phyloP scores from a whole-genome alignment of 2,888 invertebrate species.

The Smittia sp. region DNA sequence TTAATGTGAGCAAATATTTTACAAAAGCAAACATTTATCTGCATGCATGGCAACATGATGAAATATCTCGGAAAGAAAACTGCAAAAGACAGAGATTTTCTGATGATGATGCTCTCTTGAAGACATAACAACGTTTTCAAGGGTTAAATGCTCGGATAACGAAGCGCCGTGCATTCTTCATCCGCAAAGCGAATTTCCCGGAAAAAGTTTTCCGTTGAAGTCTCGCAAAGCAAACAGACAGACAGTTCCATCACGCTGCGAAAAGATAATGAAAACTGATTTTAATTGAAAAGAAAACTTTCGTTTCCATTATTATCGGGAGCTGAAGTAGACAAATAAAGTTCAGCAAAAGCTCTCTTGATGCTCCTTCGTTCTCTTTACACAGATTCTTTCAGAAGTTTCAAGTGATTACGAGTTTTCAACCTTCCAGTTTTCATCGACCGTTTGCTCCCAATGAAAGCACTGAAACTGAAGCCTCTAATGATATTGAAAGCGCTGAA shows the following conservation, averaged over 20 bases:
- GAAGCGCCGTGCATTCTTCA: background rate
- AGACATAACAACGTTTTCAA: background rate
- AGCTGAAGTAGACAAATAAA: too few species aligned
- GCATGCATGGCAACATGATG: background rate
- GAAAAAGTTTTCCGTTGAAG: background rate
- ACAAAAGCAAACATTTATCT: background rate
- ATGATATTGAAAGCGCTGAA: too few species aligned
- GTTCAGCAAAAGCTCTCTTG: too few species aligned
- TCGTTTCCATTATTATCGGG: background rate
- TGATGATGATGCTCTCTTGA: background rate
- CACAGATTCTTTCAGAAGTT: too few species aligned
- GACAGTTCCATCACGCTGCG: background rate
- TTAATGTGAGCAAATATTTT: background rate
- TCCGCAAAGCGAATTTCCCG: background rate
- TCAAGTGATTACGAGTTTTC: too few species aligned
- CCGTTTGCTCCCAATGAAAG: too few species aligned
- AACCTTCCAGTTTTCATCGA: too few species aligned
- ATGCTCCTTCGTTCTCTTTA: too few species aligned
- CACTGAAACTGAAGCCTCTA: too few species aligned
- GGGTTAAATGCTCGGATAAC: background rate
- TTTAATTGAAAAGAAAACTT: slow-evolving; percentile 1
- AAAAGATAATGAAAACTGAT: background rate
- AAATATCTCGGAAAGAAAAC: background rate
- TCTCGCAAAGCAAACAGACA: background rate
- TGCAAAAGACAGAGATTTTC: background rate